Evolutionary conservation across 2,888 invertebrate genomes (phyloP).

Genomic region (Molanna angustata): DNA sequence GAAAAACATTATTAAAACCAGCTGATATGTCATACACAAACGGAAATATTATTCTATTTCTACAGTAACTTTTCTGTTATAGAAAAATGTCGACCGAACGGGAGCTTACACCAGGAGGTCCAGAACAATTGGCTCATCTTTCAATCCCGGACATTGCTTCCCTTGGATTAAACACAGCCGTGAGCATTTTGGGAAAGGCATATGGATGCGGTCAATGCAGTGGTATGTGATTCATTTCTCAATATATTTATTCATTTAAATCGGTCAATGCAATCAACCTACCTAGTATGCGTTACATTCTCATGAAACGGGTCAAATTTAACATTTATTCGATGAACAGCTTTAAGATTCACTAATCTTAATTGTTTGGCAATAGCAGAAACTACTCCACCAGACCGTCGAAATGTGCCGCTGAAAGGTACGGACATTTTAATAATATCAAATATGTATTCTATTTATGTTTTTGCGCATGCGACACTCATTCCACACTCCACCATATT

Average conservation of each 20-base stretch:
- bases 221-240: slow-evolving; percentile 39
- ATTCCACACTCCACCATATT: background rate
- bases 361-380: slow-evolving; percentile 74
- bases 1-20: background rate
- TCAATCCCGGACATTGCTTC: slow-evolving; percentile 45
- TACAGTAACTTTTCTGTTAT: background rate
- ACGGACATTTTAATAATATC: slow-evolving; percentile 62
- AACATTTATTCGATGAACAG: slow-evolving; percentile 72
- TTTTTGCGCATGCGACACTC: slow-evolving; percentile 18
- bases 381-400: slow-evolving; percentile 65
- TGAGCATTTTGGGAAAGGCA: slow-evolving; percentile 55
- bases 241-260: no score
- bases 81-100: slow-evolving; percentile 56
- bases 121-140: slow-evolving; percentile 50
- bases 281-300: slow-evolving; percentile 65
- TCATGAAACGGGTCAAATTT: slow-evolving; percentile 83
- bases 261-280: no score
- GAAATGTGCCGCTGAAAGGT: slow-evolving; percentile 64
- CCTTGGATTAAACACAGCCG: slow-evolving; percentile 50
- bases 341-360: slow-evolving; percentile 69
- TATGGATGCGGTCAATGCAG: slow-evolving; percentile 52
- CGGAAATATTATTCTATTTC: background rate
- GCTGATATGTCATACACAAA: background rate
- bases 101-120: slow-evolving; percentile 50
- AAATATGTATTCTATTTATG: no score